These are phyloP conservation scores for Saturnia pavonia DNA, from an alignment of 2,888 invertebrate genomes.

Conservation along the genomic window DNA sequence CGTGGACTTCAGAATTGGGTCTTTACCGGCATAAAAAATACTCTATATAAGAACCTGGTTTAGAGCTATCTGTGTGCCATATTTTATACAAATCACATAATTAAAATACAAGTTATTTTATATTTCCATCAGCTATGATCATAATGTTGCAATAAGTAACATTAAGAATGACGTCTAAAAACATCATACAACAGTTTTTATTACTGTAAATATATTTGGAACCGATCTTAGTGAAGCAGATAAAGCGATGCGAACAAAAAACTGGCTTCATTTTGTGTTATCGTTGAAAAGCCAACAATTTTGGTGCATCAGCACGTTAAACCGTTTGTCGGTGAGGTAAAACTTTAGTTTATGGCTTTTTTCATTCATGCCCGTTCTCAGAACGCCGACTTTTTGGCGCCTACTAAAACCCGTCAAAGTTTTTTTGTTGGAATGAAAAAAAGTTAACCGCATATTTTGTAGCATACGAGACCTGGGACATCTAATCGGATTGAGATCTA, in stretches of 20 bases:
- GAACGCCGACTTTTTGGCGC: constrained; percentile 78
- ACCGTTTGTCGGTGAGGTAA: constrained; percentile 64
- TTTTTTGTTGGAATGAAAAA: constrained; percentile 41
- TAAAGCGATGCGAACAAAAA: constrained; percentile 50
- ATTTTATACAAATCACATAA: too few species aligned
- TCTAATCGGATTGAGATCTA: not conserved
- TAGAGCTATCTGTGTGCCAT: too few species aligned
- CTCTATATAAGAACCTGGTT: too few species aligned
- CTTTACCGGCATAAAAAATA: too few species aligned
- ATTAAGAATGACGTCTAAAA: not conserved
- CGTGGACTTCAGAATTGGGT: too few species aligned
- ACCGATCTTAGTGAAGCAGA: constrained; percentile 35
- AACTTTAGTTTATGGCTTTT: constrained; percentile 67
- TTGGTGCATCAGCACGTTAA: constrained; percentile 73
- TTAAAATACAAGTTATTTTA: not conserved
- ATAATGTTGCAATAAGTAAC: not conserved
- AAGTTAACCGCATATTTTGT: not conserved
- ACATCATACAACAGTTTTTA: constrained; percentile 10
- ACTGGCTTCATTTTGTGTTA: constrained; percentile 45
- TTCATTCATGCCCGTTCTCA: constrained; percentile 72
- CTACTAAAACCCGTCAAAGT: constrained; percentile 55
- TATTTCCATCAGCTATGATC: not conserved
- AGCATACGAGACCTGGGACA: not conserved
- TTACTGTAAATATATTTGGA: constrained; percentile 18
- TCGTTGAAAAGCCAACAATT: constrained; percentile 62